Conservation (phyloP, 2,888 invertebrate species). For the Diaperis boleti region DNA sequence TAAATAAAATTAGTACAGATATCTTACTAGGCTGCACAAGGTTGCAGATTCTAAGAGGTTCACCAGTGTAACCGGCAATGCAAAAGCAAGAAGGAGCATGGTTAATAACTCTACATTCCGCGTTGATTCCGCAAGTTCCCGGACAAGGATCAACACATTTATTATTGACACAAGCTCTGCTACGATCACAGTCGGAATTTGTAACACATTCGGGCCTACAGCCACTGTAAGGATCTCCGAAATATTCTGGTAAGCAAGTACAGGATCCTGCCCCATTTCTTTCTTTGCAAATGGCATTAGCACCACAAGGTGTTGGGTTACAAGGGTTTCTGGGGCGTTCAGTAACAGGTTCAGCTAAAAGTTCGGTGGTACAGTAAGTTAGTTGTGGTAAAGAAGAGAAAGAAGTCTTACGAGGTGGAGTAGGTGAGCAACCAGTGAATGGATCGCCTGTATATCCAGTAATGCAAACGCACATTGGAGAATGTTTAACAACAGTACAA, state of each 20-base stretch:
- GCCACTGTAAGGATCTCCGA: slow-evolving; percentile 75
- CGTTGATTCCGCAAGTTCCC: slow-evolving; percentile 72
- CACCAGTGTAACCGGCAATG: slow-evolving; percentile 71
- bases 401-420: slow-evolving; percentile 71
- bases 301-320: slow-evolving; percentile 76
- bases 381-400: slow-evolving; percentile 17
- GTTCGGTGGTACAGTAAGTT: slow-evolving; percentile 31
- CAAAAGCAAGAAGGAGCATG: slow-evolving; percentile 77
- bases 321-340: slow-evolving; percentile 70
- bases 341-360: slow-evolving; percentile 66
- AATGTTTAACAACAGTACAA: slow-evolving; percentile 83
- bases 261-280: slow-evolving; percentile 75
- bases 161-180: slow-evolving; percentile 76
- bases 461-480: slow-evolving; percentile 81
- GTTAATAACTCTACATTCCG: slow-evolving; percentile 73
- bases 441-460: slow-evolving; percentile 79
- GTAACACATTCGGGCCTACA: slow-evolving; percentile 78
- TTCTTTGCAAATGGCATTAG: slow-evolving; percentile 75
- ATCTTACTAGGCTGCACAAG: slow-evolving; percentile 62
- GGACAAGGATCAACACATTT: slow-evolving; percentile 74
- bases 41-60: slow-evolving; percentile 70
- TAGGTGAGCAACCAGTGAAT: slow-evolving; percentile 70
- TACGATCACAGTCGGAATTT: slow-evolving; percentile 75
- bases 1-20: neutral
- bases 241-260: slow-evolving; percentile 73